These are phyloP conservation scores for Chaetoderma sp. DNA, from an alignment of 2,888 invertebrate genomes.

Conservation along the genomic window DNA sequence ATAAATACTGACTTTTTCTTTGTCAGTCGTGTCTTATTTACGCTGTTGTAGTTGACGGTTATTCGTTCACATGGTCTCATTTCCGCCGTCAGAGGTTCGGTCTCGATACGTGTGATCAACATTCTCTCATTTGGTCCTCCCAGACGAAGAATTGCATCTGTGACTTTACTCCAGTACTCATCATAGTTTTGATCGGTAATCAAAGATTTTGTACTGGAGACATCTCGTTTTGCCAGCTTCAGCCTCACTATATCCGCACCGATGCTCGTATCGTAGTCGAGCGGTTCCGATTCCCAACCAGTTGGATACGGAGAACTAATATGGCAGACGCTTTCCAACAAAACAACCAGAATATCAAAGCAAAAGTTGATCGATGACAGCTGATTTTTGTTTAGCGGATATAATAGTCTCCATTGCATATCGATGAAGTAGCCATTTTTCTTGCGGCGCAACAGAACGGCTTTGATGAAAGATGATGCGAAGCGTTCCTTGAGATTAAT, in stretches of 20 bases:
- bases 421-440: constrained; percentile 39
- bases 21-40: too few relatives aligned
- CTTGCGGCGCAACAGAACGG: constrained; percentile 40
- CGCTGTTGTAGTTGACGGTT: too few relatives aligned
- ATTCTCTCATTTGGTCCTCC: constrained; percentile 49
- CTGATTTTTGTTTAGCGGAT: constrained; percentile 46
- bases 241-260: constrained; percentile 60
- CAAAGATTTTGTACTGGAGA: constrained; percentile 11
- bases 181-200: background rate
- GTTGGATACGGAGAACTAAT: constrained; percentile 62
- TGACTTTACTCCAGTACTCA: constrained; percentile 11
- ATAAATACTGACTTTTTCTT: too few relatives aligned
- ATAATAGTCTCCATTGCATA: constrained; percentile 50
- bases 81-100: constrained; percentile 45
- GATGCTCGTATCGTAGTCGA: constrained; percentile 50
- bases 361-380: constrained; percentile 51
- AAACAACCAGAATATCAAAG: constrained; percentile 45
- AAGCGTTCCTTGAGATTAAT: constrained; percentile 49
- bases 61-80: too few relatives aligned
- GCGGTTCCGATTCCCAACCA: constrained; percentile 58
- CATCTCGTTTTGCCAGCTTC: constrained; percentile 43
- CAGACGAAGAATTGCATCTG: constrained; percentile 48
- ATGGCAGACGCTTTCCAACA: constrained; percentile 60
- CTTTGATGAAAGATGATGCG: constrained; percentile 45
- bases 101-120: constrained; percentile 48